Evolutionary conservation across 2,113 vertebrate genomes (phyloP).

Genomic region (Nothoprocta perdicaria): DNA sequence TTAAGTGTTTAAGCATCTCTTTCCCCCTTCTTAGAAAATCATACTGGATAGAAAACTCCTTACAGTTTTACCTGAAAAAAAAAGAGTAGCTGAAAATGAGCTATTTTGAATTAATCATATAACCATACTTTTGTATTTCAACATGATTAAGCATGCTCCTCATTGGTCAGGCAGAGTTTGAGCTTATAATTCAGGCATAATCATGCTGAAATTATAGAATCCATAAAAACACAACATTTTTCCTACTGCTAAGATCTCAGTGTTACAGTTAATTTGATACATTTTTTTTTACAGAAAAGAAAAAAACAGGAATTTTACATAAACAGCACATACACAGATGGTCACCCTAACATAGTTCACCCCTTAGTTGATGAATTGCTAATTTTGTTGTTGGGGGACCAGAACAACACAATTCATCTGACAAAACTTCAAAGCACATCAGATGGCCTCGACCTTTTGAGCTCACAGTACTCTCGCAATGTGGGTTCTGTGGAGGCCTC

Average conservation of each 20-base stretch:
- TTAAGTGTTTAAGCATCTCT: not conserved
- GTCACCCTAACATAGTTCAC: not conserved
- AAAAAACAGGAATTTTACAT: not conserved
- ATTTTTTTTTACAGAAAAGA: not conserved
- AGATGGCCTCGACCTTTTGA: not conserved
- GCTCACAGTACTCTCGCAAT: not conserved
- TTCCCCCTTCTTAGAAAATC: not conserved
- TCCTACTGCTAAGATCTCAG: not conserved
- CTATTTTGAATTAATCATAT: not conserved
- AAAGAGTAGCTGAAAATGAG: not conserved
- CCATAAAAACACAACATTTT: not conserved
- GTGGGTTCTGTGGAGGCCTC: not conserved
- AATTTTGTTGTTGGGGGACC: not conserved
- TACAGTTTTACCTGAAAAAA: not conserved
- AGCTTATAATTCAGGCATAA: not conserved
- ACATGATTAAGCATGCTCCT: not conserved
- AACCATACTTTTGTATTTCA: not conserved
- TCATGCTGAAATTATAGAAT: not conserved
- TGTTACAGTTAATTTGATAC: not conserved
- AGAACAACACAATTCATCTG: not conserved
- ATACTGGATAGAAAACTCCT: not conserved
- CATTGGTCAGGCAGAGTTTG: not conserved
- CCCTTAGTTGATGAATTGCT: not conserved
- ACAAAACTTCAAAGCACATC: not conserved
- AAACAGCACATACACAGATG: not conserved